A percentile compares a stretch with the other conserved stretches of the same genome.
phyloP scores from a whole-genome alignment of 2,888 invertebrate species.

The Adelphocoris suturalis region DNA sequence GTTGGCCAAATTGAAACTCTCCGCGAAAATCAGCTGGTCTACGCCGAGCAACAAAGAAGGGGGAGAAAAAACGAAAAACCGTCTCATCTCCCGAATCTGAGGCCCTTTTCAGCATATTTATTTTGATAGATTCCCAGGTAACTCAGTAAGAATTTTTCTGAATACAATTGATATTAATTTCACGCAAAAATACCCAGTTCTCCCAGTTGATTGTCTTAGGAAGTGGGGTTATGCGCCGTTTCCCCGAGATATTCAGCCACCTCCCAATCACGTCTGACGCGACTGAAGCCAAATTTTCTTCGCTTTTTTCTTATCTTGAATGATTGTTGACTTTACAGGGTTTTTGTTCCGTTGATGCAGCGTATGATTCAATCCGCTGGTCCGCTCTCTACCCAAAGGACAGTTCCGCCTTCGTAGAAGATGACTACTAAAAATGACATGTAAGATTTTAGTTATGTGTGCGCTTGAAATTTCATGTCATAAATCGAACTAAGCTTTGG shows the following conservation, averaged over 20 bases:
- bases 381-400: background rate
- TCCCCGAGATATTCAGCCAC: no score
- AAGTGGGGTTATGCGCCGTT: no score
- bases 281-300: no score
- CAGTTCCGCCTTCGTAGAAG: conserved; percentile 32
- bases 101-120: background rate
- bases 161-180: no score
- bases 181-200: no score
- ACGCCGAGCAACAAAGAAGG: background rate
- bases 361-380: background rate
- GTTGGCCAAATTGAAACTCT: background rate
- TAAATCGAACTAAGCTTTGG: no score
- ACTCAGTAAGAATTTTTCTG: background rate
- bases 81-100: background rate
- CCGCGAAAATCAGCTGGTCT: background rate
- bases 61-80: background rate
- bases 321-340: conserved; percentile 13
- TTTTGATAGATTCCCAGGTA: background rate
- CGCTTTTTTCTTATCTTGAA: no score
- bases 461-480: no score
- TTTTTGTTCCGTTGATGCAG: background rate
- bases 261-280: no score
- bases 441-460: background rate
- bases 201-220: no score
- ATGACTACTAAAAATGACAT: conserved; percentile 37